A percentile compares a stretch with the other conserved stretches of the same genome.
These are phyloP conservation scores for Petaurus breviceps DNA, from an alignment of 2,113 vertebrate species.

Conservation along the genomic window DNA sequence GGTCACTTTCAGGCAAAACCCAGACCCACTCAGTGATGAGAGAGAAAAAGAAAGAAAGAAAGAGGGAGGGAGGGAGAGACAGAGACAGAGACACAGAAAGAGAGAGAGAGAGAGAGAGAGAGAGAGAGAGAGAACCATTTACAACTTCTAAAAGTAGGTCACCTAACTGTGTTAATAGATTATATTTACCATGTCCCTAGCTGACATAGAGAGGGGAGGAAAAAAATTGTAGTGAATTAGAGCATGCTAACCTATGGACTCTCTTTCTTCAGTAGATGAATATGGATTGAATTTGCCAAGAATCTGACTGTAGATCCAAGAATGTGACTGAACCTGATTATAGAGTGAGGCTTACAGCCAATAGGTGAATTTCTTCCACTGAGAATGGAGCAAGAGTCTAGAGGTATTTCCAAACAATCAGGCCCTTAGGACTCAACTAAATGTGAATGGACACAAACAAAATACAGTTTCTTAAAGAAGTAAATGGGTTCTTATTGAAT, in stretches of 20 bases:
- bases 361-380: background rate
- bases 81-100: background rate
- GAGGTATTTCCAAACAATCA: constrained; percentile 56
- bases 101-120: constrained; percentile 15
- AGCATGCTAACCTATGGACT: constrained; percentile 77
- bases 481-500: background rate
- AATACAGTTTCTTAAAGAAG: constrained; percentile 40
- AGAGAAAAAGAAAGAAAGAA: constrained; percentile 20
- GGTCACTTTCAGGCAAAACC: constrained; percentile 20
- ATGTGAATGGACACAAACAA: constrained; percentile 22
- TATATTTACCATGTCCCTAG: constrained; percentile 63
- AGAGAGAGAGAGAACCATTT: background rate
- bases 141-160: constrained; percentile 68
- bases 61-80: constrained; percentile 9
- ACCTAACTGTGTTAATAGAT: constrained; percentile 49
- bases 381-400: background rate
- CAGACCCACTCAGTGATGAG: background rate
- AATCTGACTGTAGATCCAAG: background rate
- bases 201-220: constrained; percentile 45
- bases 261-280: constrained; percentile 74
- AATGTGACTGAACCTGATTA: constrained; percentile 31
- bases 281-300: constrained; percentile 71
- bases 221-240: constrained; percentile 79
- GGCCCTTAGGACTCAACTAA: constrained; percentile 29
- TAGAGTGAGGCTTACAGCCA: constrained; percentile 47